Percentiles rank a stretch among this genome's conserved stretches.
Evolutionary conservation across 2,113 vertebrate genomes (phyloP).

Genomic region (Antennarius striatus): DNA sequence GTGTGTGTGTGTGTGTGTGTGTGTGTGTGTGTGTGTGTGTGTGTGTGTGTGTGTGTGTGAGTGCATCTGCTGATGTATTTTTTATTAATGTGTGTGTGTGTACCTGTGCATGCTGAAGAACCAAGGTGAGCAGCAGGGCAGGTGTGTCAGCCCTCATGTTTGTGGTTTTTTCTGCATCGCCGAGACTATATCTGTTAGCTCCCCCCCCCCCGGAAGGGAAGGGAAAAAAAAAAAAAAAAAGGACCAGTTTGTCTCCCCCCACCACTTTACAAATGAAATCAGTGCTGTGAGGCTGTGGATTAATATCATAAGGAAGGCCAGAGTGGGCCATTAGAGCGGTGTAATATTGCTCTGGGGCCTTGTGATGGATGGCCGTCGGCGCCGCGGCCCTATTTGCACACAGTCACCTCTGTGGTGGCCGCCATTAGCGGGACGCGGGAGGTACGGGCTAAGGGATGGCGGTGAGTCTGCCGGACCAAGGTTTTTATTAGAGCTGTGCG

Average conservation of each 20-base stretch:
- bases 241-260: slow-evolving; percentile 66
- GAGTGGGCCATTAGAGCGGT: slow-evolving; percentile 92
- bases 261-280: slow-evolving; percentile 95
- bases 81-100: slow-evolving; percentile 21
- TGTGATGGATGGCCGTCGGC: slow-evolving; percentile 92
- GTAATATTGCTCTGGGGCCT: slow-evolving; percentile 94
- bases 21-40: slow-evolving; percentile 3
- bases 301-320: slow-evolving; percentile 97
- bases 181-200: slow-evolving; percentile 28
- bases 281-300: slow-evolving; percentile 91
- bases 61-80: slow-evolving; percentile 25
- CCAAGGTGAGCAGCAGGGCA: slow-evolving; percentile 36
- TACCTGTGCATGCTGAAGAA: slow-evolving; percentile 21
- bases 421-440: slow-evolving; percentile 92
- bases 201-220: neutral
- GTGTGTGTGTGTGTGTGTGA: no score
- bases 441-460: slow-evolving; percentile 81
- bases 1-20: neutral
- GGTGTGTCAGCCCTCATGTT: slow-evolving; percentile 3
- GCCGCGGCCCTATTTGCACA: slow-evolving; percentile 91
- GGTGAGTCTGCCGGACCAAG: slow-evolving; percentile 51
- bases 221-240: slow-evolving; percentile 30
- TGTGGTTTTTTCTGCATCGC: slow-evolving; percentile 31
- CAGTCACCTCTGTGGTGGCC: slow-evolving; percentile 94
- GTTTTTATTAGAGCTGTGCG: slow-evolving; percentile 60